Evolutionary conservation across 2,113 vertebrate species (phyloP), one percentile per base, ranked within the genome.

Genomic region (Nematolebias whitei): DNA sequence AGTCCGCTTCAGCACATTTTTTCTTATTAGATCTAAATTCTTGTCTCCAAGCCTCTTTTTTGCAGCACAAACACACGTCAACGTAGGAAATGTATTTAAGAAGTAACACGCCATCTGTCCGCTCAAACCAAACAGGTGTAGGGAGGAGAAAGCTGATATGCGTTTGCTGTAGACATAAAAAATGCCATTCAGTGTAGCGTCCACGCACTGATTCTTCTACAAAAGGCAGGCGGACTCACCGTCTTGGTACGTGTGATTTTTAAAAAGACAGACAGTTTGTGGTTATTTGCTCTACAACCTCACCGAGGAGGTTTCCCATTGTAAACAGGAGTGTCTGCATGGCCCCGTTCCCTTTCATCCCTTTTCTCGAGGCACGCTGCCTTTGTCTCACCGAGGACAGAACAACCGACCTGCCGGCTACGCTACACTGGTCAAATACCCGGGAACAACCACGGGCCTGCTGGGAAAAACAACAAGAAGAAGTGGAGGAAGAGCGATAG

Each of bases 241-340:
- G 45, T 58, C 51, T 70, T 35, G 9, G 60, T 47, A 64, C 86
- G 83, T 79, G 86, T 87, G 32, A 2, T 41, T 41, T 41, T 45
- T 74, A 76, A 74, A 67, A 47, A 79, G 68, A 64, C 67, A 79
- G 79, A 71, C 80, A 85, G 70, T 78, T 85, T 78, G 75, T 85
- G 82, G 82, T 74, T 87, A 83, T 92, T 92, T 92, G 88, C 88
- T 87, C 82, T 85, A 82, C 83, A 85, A 77, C 84, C 85, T 88
- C 63, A 60, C 86, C 71, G 73, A 89, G 79, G 82, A 86, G 82
- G 86, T 55, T 85, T 83, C 82, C 87, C 86, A 86, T 92, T 93
- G 89, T 90, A 90, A 90, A 91, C 80, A 86, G 76, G 83, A 89
- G 87, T 90, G 83, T 80, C 85, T 76, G 83, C 86, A 87, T 80